Conservation (phyloP, 2,113 vertebrate genomes). For the Passer domesticus region DNA sequence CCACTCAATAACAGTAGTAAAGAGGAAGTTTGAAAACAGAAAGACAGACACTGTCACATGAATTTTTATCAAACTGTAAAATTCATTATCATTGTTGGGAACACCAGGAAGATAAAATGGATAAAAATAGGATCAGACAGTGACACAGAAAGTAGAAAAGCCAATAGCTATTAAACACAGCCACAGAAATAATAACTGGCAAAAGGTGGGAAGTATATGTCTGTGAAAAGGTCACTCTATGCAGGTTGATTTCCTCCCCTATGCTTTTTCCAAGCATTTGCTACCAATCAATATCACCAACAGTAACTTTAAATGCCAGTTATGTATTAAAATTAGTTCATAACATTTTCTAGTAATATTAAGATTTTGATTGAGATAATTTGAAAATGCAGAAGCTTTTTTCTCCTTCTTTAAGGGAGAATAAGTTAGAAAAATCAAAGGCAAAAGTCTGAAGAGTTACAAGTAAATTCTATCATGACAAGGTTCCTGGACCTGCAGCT, state of each 20-base stretch:
- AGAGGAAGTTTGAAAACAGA: neutral
- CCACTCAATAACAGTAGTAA: neutral
- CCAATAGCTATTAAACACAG: neutral
- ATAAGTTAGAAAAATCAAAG: neutral
- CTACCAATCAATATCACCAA: neutral
- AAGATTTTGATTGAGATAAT: neutral
- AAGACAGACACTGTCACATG: neutral
- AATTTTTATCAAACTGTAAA: neutral
- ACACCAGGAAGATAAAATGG: neutral
- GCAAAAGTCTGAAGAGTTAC: neutral
- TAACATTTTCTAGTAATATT: neutral
- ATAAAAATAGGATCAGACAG: neutral
- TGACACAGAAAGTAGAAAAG: neutral
- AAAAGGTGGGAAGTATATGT: neutral
- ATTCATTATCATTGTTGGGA: neutral
- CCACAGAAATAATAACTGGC: neutral
- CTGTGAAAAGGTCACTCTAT: neutral
- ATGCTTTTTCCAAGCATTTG: neutral
- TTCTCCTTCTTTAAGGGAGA: neutral
- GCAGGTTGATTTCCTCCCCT: neutral
- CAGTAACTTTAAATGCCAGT: neutral
- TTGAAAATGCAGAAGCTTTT: neutral
- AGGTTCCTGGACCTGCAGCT: neutral
- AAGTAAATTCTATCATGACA: neutral
- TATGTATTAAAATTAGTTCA: neutral